phyloP scores from a whole-genome alignment of 2,797 vertebrate species.

The Trichosurus vulpecula region DNA sequence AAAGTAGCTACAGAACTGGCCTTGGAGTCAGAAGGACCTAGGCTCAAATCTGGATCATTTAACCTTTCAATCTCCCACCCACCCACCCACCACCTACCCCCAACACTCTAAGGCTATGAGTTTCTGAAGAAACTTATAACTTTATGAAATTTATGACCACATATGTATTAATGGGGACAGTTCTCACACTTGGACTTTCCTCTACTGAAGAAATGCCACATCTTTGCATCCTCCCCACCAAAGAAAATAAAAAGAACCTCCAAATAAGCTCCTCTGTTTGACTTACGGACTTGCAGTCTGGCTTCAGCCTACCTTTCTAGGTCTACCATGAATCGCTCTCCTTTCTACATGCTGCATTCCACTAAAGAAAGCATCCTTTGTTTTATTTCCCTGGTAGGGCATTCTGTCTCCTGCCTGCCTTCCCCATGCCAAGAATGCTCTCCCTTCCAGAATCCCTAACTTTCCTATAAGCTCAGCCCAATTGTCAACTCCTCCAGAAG shows the following conservation, averaged over 20 bases:
- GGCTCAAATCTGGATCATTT: not conserved
- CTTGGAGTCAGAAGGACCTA: not conserved
- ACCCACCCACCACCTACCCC: not conserved
- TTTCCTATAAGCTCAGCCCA: not conserved
- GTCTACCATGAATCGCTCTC: not conserved
- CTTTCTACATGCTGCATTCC: not conserved
- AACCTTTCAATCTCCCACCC: not conserved
- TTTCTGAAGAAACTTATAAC: not conserved
- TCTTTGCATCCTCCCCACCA: not conserved
- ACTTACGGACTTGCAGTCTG: not conserved
- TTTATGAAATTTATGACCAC: not conserved
- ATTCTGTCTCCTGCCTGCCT: not conserved
- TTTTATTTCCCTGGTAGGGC: not conserved
- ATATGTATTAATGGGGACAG: not conserved
- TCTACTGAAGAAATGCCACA: not conserved
- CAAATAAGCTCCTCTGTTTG: not conserved
- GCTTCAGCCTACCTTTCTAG: not conserved
- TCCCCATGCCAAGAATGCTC: not conserved
- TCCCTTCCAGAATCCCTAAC: not conserved
- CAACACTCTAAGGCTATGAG: not conserved
- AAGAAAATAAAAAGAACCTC: not conserved
- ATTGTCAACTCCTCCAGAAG: not conserved
- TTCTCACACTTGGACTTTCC: not conserved
- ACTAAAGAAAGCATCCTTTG: not conserved
- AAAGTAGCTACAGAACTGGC: not conserved